Evolutionary conservation across 2,113 vertebrate genomes (phyloP), one percentile per base, ranked within the genome.

Genomic region (Microtus ochrogaster): DNA sequence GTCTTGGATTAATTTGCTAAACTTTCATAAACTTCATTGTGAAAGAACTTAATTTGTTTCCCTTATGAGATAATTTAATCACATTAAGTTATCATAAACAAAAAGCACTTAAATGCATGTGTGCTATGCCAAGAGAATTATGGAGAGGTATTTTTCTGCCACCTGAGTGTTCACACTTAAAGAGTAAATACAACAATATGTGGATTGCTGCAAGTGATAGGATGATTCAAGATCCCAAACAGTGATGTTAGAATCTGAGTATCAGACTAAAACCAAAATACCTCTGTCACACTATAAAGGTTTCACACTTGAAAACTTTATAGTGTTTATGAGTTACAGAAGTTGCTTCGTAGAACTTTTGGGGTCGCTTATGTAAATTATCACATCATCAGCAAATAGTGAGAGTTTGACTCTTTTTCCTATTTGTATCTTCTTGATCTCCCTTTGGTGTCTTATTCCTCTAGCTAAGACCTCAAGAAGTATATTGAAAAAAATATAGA

Each of bases 1-100:
- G 70, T 81, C 14, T 30, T 84, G 58, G 78, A 92, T 95, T 97
- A 95, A 95, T 97, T 58, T 95, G 63, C n/a, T 90, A 86, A 55
- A 44, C 78, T 90, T 96, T 96, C 91, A 94, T 95, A 97, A 97
- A 96, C 96, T 96, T 97, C 87, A 95, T 65, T 90, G 49, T 96
- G 86, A 93, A 90, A 82, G 39, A 61, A 91, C 66, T 97, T 96
- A 94, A 95, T 97, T 97, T 97, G 94, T 96, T 97, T 96, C 79
- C 44, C 96, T 96, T 96, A 94, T 94, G 76, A 93, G 83, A 93
- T 94, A 79, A 92, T 96, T 91, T 93, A 47, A 96, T 90, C 24
- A 93, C 83, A 91, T 95, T 96, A 88, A 93, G 91, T 96, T 96
- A 95, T 96, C 90, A 93, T 96, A 96, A 95, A 94, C 81, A 91